Conservation (phyloP, 2,888 invertebrate genomes). For the Philereme transversata region DNA sequence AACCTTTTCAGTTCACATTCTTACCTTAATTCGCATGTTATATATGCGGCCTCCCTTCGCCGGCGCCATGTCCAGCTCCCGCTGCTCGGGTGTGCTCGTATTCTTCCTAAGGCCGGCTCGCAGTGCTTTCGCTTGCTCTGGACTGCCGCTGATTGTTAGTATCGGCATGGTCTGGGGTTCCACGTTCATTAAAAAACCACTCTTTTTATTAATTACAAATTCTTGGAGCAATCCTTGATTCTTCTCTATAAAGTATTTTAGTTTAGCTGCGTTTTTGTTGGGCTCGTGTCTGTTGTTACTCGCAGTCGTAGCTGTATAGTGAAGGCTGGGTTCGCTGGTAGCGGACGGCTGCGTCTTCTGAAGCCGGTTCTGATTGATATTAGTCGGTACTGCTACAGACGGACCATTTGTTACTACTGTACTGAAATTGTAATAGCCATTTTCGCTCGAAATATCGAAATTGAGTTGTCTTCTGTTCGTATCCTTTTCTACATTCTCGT, state of each 20-base stretch:
- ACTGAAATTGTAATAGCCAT: conserved; percentile 6
- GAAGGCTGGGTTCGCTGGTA: too few species aligned
- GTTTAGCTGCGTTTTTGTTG: conserved; percentile 27
- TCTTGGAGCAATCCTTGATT: conserved; percentile 42
- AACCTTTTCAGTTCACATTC: too few species aligned
- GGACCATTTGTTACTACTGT: conserved; percentile 5
- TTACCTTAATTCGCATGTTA: conserved; percentile 49
- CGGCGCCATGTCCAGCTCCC: conserved; percentile 61
- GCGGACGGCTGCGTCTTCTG: neutral
- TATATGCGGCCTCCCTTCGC: conserved; percentile 53
- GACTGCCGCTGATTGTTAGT: neutral
- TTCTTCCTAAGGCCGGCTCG: neutral
- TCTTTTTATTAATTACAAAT: conserved; percentile 25
- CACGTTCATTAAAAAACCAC: too few species aligned
- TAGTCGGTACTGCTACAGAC: neutral
- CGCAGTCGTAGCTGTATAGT: neutral
- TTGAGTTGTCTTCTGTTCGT: conserved; percentile 6
- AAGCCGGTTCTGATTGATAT: conserved; percentile 1
- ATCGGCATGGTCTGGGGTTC: conserved; percentile 5
- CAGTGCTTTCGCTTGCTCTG: neutral
- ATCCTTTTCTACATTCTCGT: conserved; percentile 2
- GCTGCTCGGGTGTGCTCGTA: conserved; percentile 32
- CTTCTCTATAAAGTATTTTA: conserved; percentile 41
- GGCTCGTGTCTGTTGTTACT: neutral
- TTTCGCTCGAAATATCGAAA: conserved; percentile 2